Base-by-base conservation (phyloP, 2,797 vertebrate species). In the Capromys pilorides region DNA sequence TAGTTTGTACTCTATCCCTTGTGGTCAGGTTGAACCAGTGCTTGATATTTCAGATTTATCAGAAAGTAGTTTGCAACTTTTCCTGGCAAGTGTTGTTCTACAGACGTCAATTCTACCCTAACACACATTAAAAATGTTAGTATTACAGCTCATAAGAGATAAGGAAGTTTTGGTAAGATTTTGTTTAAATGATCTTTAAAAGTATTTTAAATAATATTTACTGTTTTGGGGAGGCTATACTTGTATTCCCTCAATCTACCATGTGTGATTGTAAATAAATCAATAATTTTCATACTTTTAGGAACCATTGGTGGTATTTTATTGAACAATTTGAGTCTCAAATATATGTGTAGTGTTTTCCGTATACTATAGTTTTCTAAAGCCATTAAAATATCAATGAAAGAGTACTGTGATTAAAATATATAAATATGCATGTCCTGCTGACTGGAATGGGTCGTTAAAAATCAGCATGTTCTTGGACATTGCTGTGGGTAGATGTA, bases 151-250 rank as follows among this genome's bases (percentile, higher is more conserved):
- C 57, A 62, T 41, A 62, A 94, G 69, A 69, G 71, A 71, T 59
- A 93, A 45, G 83, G 24, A 69, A 4, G 36, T 62, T 96, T 94
- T 86, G 41, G 75, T 83, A 54, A 94, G 88, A 95, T 91, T 86
- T 86, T 93, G 45, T 86, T 94, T 64, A 28, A 89, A 89, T 54
- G 54, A n/a, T 26, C 16, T 94, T 84, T 88, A 39, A 19, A 95
- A 83, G 19, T 83, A 80, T 93, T 94, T 78, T 75, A 24, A 64
- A 79, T 61, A 83, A 49, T 69, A 91, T 81, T 82, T 88, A 28
- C 28, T 22, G 51, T 57, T 77, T 69, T 61, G 88, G 2, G 31
- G 59, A 54, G 54, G 57, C 12, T 57, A 84, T 33, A 31, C 5
- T 88, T 75, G 0, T 75, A 84, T 89, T 87, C 61, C n/a, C 14